Conservation (phyloP, 2,888 invertebrate species). For the Drosophila rubida region DNA sequence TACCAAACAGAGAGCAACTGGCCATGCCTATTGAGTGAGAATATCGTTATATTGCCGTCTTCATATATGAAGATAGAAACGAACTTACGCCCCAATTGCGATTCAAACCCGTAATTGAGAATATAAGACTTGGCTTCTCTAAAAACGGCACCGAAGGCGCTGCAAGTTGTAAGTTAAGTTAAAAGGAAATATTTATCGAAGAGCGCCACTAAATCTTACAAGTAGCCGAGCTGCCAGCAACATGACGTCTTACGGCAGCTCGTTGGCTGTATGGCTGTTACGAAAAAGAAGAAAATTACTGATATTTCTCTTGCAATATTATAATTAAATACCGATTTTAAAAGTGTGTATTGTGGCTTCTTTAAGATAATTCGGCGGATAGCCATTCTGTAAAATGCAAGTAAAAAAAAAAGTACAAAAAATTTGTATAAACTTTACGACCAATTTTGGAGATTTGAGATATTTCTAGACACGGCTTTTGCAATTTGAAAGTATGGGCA, state of each 20-base stretch:
- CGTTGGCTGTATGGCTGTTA: neutral
- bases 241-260: neutral
- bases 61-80: neutral
- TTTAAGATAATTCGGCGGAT: slow-evolving; percentile 1
- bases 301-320: neutral
- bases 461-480: too few relatives aligned
- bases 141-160: slow-evolving; percentile 3
- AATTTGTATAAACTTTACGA: neutral
- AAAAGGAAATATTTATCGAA: neutral
- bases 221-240: slow-evolving; percentile 3
- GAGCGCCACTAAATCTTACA: neutral
- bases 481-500: neutral
- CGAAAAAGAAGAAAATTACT: too few relatives aligned
- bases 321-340: neutral
- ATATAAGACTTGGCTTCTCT: slow-evolving; percentile 5
- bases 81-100: slow-evolving; percentile 18
- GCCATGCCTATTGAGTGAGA: slow-evolving; percentile 10
- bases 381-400: neutral
- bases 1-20: slow-evolving; percentile 2
- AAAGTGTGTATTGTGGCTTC: neutral
- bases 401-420: neutral
- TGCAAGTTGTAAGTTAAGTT: neutral
- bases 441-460: neutral
- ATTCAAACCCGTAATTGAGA: slow-evolving; percentile 12
- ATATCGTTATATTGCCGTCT: neutral